Base-by-base conservation (phyloP, 2,797 vertebrate genomes). In the Lepidocolaptes lacrymiger region DNA sequence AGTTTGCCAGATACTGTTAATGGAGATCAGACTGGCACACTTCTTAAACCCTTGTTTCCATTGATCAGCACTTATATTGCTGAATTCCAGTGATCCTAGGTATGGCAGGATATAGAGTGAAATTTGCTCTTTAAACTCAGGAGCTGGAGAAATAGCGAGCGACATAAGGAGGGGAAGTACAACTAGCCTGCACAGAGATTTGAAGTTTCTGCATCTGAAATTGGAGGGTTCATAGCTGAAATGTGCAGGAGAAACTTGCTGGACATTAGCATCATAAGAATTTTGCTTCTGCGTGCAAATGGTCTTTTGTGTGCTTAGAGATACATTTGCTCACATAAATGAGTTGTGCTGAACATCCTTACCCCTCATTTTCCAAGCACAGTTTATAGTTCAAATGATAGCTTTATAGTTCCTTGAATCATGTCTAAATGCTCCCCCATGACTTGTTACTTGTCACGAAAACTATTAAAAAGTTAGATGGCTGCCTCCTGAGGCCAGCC, bases 401-500 rank as follows among this genome's bases (percentile, higher is more conserved):
- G 67, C 49, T 88, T 91, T 84, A 72, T 62, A 73, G 30, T 89
- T 94, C 52, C 44, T 72, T 82, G 90, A 56, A 37, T 91, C 64
- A 58, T 94, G 89, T 85, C 72, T 94, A 62, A 64, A 89, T 74
- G 28, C 74, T 92, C 61, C 62, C 49, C 78, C 39, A 80, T 91
- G 84, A 89, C 61, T 87, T 90, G 43, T 89, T 80, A 59, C 49
- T 91, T 94, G 75, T 30, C 77, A 82, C 67, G 74, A 89, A 90
- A 91, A 49, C 36, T 54, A 18, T 67, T 90, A 76, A 75, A 59
- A 85, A 4, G 17, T 72, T 76, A 76, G 48, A 46, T 66, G 51
- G 15, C 79, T 84, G 79, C 20, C 36, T 88, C 46, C 43, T 64
- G 72, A 75, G 75, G 79, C 78, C 30, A 44, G 26, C 48, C 49